Base-by-base conservation (phyloP, 1,140 invertebrate genomes). In the Uloborus diversus region DNA sequence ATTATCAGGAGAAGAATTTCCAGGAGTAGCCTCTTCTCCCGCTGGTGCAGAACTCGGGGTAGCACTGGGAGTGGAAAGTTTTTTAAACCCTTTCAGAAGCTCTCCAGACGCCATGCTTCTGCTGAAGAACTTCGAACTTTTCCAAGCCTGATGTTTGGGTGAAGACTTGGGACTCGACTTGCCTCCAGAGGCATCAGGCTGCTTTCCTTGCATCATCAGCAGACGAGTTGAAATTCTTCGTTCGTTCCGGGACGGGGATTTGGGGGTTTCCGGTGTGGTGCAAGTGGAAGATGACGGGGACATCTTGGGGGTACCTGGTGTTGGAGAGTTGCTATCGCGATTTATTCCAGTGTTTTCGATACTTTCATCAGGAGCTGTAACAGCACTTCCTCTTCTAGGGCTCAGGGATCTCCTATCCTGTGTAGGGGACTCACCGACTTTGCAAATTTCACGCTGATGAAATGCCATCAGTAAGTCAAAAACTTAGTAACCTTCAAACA, bases 71-170 rank as follows among this genome's bases (percentile, higher is more conserved):
- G 78, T 23, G 4, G 78, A 71, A 1, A 71, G 28, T 35, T 80
- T 80, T 49, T 80, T 80, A 33, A 80, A 64, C 11, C 78, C 61
- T 28, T 71, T 70, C 20, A 80, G 25, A 0, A 80, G 32, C n/a
- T 80, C 78, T 20, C 78, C 78, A 4, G 66, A 71, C 4, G 78
- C 59, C 78, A 80, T 80, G 32, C 66, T 80, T 17, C 49, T 30
- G 33, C 78, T 80, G 33, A 80, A 80, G 30, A 80, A 80, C 4
- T 80, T 80, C 2, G 78, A 80, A 5, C 42, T 71, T 25, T 80
- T 80, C 78, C 78, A 80, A 0, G 56, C 59, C 1, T 66, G 66
- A 11, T 80, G 59, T 42, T 80, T 80, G 1, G 78, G 68, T 1
- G 78, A 71, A 2, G 33, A n/a, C 23, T n/a, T 37, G 0, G 59